Conservation (phyloP, 2,797 vertebrate species). For the Sebastes baramenuke region DNA sequence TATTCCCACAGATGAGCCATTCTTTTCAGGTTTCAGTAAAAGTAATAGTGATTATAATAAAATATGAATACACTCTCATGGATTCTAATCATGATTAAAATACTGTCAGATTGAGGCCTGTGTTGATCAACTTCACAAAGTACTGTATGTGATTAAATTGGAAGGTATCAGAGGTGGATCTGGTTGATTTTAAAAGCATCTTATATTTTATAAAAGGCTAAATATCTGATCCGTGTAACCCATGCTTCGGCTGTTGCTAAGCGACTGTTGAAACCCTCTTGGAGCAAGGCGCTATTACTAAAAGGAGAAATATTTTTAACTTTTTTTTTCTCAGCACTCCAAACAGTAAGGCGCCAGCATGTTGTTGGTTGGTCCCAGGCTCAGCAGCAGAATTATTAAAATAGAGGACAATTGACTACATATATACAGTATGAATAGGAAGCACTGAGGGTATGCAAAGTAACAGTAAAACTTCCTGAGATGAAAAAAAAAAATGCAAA, state of each 20-base stretch:
- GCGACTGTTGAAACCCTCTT: slow-evolving; percentile 40
- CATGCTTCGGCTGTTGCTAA: slow-evolving; percentile 59
- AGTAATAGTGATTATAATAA: not conserved
- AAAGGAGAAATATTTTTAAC: slow-evolving; percentile 26
- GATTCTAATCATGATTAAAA: not conserved
- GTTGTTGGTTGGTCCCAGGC: not conserved
- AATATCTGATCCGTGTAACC: slow-evolving; percentile 31
- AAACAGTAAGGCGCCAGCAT: not conserved
- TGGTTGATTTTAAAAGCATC: slow-evolving; percentile 13
- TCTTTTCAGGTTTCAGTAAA: not conserved
- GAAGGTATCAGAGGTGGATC: not conserved
- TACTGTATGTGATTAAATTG: not conserved
- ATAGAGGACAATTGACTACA: not conserved
- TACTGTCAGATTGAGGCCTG: not conserved
- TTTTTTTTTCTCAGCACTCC: slow-evolving; percentile 13
- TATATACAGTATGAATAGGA: not conserved
- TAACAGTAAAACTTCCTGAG: no score
- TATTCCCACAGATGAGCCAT: not conserved
- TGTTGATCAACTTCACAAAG: not conserved
- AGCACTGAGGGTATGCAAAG: not conserved
- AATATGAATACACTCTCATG: not conserved
- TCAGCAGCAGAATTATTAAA: not conserved
- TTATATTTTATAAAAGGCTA: slow-evolving; percentile 8
- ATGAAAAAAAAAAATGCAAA: not conserved
- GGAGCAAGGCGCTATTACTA: slow-evolving; percentile 20